Percentiles rank a stretch among this genome's conserved stretches.
phyloP scores from a whole-genome alignment of 37 sponge, comb jelly and placozoan genomes.

The Halichondria panicea region DNA sequence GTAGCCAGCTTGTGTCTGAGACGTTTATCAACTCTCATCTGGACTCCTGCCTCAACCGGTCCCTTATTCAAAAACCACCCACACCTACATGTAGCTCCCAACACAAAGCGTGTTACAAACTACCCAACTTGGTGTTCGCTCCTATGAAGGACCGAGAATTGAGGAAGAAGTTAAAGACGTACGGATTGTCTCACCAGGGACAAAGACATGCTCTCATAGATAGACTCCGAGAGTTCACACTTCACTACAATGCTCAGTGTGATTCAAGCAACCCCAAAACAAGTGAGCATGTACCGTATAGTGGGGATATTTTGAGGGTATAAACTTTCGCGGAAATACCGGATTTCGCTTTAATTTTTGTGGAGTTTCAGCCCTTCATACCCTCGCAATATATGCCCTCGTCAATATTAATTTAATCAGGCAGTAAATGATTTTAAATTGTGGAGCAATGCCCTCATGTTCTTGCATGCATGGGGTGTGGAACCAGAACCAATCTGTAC shows the following conservation, averaged over 20 bases:
- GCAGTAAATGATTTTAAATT: too few species aligned
- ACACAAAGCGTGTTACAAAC: neutral
- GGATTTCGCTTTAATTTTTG: too few species aligned
- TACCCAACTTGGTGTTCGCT: constrained; percentile 37
- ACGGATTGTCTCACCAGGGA: constrained; percentile 38
- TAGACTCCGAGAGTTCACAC: constrained; percentile 54
- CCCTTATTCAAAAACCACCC: neutral
- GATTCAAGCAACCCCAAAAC: constrained; percentile 56
- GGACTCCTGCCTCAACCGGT: constrained; percentile 20
- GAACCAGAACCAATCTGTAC: too few species aligned
- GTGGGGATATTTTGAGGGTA: too few species aligned
- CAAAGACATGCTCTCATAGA: constrained; percentile 10
- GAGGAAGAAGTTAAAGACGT: constrained; percentile 35
- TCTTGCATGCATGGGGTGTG: too few species aligned
- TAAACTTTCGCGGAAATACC: too few species aligned
- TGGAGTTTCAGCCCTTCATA: too few species aligned
- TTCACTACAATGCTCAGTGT: constrained; percentile 62
- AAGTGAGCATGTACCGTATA: too few species aligned
- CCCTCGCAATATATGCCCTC: too few species aligned
- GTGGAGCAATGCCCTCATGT: too few species aligned
- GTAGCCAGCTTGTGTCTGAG: neutral
- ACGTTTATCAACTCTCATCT: constrained; percentile 39
- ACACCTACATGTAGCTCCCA: neutral
- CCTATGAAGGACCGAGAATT: constrained; percentile 50
- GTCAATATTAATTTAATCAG: too few species aligned